phyloP scores from a whole-genome alignment of 2,797 vertebrate genomes.

The Silurus lanzhouensis region DNA sequence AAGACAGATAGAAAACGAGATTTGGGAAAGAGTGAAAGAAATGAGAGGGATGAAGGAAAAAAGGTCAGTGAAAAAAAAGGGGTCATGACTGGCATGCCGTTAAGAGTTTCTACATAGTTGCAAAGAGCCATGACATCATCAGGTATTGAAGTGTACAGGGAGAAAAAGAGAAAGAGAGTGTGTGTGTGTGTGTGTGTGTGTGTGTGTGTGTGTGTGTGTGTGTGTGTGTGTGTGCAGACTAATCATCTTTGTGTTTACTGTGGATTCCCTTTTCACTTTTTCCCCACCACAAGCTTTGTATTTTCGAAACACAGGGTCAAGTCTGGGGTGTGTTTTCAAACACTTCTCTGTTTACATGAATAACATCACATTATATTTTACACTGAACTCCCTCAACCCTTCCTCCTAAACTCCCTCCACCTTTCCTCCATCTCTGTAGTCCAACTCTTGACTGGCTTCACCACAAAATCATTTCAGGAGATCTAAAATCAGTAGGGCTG shows the following conservation, averaged over 20 bases:
- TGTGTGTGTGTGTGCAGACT: slow-evolving; percentile 77
- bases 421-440: too few species aligned
- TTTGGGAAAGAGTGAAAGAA: slow-evolving; percentile 65
- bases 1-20: slow-evolving; percentile 63
- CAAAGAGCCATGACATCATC: slow-evolving; percentile 88
- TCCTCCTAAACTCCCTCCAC: not conserved
- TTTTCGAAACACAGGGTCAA: not conserved
- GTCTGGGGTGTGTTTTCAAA: not conserved
- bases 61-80: slow-evolving; percentile 69
- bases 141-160: slow-evolving; percentile 80
- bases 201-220: slow-evolving; percentile 74
- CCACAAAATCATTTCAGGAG: not conserved
- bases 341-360: not conserved
- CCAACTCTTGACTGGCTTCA: not conserved
- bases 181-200: slow-evolving; percentile 3
- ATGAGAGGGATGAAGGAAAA: slow-evolving; percentile 65
- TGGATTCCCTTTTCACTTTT: slow-evolving; percentile 79
- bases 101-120: slow-evolving; percentile 83
- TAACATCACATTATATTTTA: not conserved
- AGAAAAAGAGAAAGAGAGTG: not conserved
- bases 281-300: slow-evolving; percentile 53
- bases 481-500: not conserved
- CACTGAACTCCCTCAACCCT: too few species aligned
- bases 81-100: slow-evolving; percentile 78
- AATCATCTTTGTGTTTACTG: slow-evolving; percentile 81